A percentile compares a stretch with the other conserved stretches of the same genome.
phyloP scores from a whole-genome alignment of 1,140 invertebrate genomes.

The Yoshiicerus persimilis region DNA sequence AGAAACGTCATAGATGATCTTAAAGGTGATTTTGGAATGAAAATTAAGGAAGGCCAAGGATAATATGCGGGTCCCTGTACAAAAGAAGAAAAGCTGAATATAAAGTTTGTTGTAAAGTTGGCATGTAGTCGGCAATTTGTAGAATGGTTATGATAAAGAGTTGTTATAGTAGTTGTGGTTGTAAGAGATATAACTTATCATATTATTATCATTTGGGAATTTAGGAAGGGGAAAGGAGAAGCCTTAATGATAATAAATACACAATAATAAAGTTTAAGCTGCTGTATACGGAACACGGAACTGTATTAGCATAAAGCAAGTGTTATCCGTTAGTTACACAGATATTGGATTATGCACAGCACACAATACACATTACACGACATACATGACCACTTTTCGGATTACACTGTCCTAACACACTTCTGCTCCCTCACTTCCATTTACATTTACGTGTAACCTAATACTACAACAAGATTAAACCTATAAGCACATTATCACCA shows the following conservation, averaged over 20 bases:
- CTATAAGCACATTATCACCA: not conserved
- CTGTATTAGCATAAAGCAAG: not conserved
- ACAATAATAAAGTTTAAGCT: not conserved
- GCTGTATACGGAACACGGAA: too few relatives aligned
- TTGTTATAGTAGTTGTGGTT: too few relatives aligned
- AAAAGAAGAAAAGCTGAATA: not conserved
- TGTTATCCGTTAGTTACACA: not conserved
- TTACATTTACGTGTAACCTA: too few relatives aligned
- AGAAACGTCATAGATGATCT: too few relatives aligned
- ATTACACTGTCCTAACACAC: too few relatives aligned
- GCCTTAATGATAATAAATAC: not conserved
- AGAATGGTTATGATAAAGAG: not conserved
- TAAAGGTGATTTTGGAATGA: too few relatives aligned
- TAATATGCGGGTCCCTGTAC: too few relatives aligned
- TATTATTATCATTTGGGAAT: not conserved
- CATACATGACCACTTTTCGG: not conserved
- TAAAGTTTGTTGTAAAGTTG: not conserved
- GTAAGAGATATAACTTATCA: not conserved
- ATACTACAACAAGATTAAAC: too few relatives aligned
- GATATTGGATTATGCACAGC: not conserved
- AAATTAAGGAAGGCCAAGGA: too few relatives aligned
- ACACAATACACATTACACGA: not conserved
- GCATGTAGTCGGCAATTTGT: not conserved
- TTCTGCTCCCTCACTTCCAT: too few relatives aligned
- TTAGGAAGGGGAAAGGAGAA: not conserved